Evolutionary conservation across 2,113 vertebrate genomes (phyloP), one percentile per base, ranked within the genome.

Genomic region (Nesogale talazaci): DNA sequence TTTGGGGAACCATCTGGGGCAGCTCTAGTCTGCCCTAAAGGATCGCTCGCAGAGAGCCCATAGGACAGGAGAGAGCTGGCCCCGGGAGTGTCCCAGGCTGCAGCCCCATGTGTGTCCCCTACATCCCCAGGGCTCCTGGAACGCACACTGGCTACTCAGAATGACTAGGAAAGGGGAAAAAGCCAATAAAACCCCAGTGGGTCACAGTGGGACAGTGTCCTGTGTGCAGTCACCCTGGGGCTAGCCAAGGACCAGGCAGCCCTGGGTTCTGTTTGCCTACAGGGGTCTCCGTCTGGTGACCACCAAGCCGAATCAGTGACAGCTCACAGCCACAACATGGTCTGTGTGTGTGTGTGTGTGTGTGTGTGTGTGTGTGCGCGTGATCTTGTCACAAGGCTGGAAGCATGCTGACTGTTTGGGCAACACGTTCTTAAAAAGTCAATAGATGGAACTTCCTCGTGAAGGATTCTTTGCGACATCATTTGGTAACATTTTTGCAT

Each of bases 301-400:
- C 10, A 12, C 46, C 10, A 6, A 27, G 34, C 17, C 34, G 20
- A 38, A n/a, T 72, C 22, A 34, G 34, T 72, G 34, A 9, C 70
- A n/a, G 67, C 67, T 70, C 16, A 70, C 31, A 52, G 46, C 46
- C 20, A 36, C 70, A 72, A 19, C 69, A 22, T 15, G 82, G 14
- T 8, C 1, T 94, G n/a, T 84, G 67, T 29, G 40, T 69, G 36
- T n/a, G n/a, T n/a, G n/a, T n/a, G n/a, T n/a, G n/a, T n/a, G n/a
- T n/a, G n/a, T n/a, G n/a, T n/a, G n/a, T n/a, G n/a, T n/a, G n/a
- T n/a, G 14, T 8, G 1, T 94, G n/a, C 81, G 67, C 29, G 40
- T 69, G 36, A 46, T 31, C 38, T 86, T 86, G 78, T 83, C 38
- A 59, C 25, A 93, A 72, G 84, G 27, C 88, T 46, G 77, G 65